Base-by-base conservation (phyloP, 2,113 vertebrate species). In the Ceratotherium simum region DNA sequence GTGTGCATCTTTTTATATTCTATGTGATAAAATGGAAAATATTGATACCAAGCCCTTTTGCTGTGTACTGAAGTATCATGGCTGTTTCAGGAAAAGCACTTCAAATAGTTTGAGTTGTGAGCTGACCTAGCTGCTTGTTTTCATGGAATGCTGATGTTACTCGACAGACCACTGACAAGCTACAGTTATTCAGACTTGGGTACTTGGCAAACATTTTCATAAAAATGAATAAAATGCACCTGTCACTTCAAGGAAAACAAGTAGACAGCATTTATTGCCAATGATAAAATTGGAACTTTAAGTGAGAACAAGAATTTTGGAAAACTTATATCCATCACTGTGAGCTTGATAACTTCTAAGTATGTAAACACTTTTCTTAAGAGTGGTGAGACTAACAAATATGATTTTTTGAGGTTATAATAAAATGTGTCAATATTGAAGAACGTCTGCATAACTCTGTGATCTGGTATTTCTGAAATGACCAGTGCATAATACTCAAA, bases 241-340 rank as follows among this genome's bases (percentile, higher is more conserved):
- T 72, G 18, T 70, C 42, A 29, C 62, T 94, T 87, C 9, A 86
- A 75, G 54, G 13, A 80, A 80, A 88, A 81, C 27, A 85, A 58
- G 12, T 80, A 46, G 42, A 75, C 4, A 64, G 48, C 5, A 31
- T 96, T 64, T 58, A 11, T 83, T 93, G 58, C 31, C 48, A 75
- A 1, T 88, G 31, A 73, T 87, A 73, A 95, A 91, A 88, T 39
- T 88, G 8, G 46, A 93, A 23, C 46, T 91, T 39, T 62, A 76
- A 90, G 54, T 95, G 33, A 92, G 31, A 87, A 62, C 27, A 72
- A 83, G n/a, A 96, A 83, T 83, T 91, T 78, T 73, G 4, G 46
- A n/a, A 95, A 88, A 62, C n/a, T 78, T 90, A 0, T 64, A 64
- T 75, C 39, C 79, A 9, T 18, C 33, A 69, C 33, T 31, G 2